phyloP scores from a whole-genome alignment of 2,888 invertebrate genomes.

The Dryomyza anilis region DNA sequence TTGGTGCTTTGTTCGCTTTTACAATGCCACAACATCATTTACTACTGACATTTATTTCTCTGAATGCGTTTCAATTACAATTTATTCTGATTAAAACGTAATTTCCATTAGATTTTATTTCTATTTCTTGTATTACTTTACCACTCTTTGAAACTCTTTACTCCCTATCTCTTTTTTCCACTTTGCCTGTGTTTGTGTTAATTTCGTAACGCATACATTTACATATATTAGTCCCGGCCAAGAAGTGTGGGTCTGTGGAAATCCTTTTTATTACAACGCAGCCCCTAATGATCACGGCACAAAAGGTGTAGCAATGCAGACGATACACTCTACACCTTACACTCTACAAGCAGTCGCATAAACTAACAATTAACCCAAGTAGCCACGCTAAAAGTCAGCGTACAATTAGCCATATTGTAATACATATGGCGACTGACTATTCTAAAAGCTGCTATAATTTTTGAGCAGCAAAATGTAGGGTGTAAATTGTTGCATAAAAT shows the following conservation, averaged over 20 bases:
- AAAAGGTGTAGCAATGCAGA: not conserved
- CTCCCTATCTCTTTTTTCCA: not conserved
- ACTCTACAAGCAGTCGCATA: too few species aligned
- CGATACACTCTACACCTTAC: too few species aligned
- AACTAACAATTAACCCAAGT: too few species aligned
- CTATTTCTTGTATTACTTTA: not conserved
- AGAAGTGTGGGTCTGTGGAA: not conserved
- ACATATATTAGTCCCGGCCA: not conserved
- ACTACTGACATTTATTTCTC: not conserved
- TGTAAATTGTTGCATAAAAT: too few species aligned
- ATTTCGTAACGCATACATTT: slow-evolving; percentile 9
- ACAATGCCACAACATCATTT: not conserved
- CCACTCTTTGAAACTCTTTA: not conserved
- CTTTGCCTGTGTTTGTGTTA: not conserved
- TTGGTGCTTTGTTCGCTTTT: too few species aligned
- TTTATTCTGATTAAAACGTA: slow-evolving; percentile 15
- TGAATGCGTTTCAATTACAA: not conserved
- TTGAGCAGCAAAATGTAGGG: too few species aligned
- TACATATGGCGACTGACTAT: too few species aligned
- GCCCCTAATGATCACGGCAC: not conserved
- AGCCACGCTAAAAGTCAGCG: too few species aligned
- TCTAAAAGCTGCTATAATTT: too few species aligned
- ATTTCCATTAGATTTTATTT: slow-evolving; percentile 12
- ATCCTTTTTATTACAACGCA: slow-evolving; percentile 2
- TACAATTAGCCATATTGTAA: too few species aligned